These are phyloP conservation scores for Papilio polytes DNA, from an alignment of 1,140 invertebrate species.

Conservation along the genomic window DNA sequence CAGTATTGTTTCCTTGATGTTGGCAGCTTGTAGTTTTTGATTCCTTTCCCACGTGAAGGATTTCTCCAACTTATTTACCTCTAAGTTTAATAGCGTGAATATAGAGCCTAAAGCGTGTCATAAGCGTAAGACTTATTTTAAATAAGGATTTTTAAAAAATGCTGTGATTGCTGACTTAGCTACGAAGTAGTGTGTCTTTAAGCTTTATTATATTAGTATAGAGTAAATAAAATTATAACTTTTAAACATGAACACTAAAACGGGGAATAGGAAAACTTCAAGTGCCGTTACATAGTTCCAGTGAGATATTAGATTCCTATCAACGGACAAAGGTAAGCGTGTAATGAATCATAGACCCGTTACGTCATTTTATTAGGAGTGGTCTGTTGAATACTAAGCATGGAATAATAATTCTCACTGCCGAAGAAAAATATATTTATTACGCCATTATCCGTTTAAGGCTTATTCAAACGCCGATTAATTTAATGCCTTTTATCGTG, in stretches of 20 bases:
- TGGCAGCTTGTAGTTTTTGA: too few species aligned
- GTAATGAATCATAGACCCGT: slow-evolving; percentile 39
- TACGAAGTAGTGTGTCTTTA: too few species aligned
- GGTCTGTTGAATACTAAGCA: slow-evolving; percentile 34
- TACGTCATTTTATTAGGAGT: slow-evolving; percentile 41
- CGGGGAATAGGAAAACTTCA: neutral
- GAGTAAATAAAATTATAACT: too few species aligned
- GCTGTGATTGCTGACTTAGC: too few species aligned
- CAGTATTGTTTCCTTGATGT: too few species aligned
- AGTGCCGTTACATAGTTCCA: neutral
- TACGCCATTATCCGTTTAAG: slow-evolving; percentile 30
- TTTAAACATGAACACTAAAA: neutral
- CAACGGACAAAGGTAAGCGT: slow-evolving; percentile 22
- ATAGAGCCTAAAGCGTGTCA: too few species aligned
- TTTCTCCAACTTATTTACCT: too few species aligned
- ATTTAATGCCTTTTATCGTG: slow-evolving; percentile 34
- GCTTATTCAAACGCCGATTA: slow-evolving; percentile 32
- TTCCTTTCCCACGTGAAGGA: too few species aligned
- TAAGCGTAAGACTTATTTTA: too few species aligned
- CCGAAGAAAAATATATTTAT: slow-evolving; percentile 38
- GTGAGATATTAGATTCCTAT: slow-evolving; percentile 12
- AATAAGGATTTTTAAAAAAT: too few species aligned
- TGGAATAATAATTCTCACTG: slow-evolving; percentile 34
- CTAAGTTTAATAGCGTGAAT: too few species aligned
- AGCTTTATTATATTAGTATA: too few species aligned